phyloP scores from a whole-genome alignment of 2,888 invertebrate genomes.

The Mycalesis mineus region DNA sequence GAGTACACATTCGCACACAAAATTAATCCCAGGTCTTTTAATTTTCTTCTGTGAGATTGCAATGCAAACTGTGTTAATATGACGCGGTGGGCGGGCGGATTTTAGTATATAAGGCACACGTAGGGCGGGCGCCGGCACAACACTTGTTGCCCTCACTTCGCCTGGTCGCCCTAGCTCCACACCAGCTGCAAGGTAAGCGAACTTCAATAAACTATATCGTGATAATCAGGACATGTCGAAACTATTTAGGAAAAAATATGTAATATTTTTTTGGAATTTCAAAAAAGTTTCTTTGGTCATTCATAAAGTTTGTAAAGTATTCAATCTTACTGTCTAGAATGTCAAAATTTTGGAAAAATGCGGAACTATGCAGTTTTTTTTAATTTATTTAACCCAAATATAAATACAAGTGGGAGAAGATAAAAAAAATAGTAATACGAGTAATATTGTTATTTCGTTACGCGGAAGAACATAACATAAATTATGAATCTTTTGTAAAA shows the following conservation, averaged over 20 bases:
- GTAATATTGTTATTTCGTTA: no score
- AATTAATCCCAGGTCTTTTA: conserved; percentile 30
- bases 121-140: conserved; percentile 60
- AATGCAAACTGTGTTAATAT: conserved; percentile 68
- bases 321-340: no score
- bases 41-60: conserved; percentile 61
- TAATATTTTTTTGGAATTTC: neutral
- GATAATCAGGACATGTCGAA: neutral
- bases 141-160: conserved; percentile 67
- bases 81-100: conserved; percentile 63
- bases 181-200: conserved; percentile 58
- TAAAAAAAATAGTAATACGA: no score
- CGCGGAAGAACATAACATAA: no score
- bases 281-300: neutral
- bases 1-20: neutral
- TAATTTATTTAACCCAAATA: no score
- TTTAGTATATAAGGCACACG: conserved; percentile 62
- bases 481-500: no score
- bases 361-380: no score
- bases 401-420: no score
- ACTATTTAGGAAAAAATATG: neutral
- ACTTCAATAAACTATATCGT: neutral
- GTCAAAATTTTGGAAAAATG: no score
- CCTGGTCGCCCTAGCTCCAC: conserved; percentile 40
- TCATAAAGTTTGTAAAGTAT: no score